These are phyloP conservation scores for Vidua macroura DNA, from an alignment of 2,113 vertebrate genomes.

Conservation along the genomic window DNA sequence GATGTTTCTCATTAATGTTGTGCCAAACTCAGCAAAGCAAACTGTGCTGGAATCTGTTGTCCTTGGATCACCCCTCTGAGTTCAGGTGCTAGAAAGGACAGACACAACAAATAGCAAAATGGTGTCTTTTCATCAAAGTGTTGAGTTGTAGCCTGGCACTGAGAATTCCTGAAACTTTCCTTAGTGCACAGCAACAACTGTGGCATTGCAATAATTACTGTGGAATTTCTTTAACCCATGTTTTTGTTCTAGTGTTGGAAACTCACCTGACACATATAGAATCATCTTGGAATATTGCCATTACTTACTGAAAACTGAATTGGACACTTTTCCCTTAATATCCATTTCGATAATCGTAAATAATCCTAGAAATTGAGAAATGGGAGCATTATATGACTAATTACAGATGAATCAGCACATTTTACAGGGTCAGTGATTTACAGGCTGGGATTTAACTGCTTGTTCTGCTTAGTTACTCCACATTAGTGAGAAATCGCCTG, in stretches of 20 bases:
- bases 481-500: neutral
- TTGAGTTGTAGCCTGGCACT: neutral
- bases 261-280: neutral
- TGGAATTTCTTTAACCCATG: neutral
- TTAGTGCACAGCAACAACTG: neutral
- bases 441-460: neutral
- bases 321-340: neutral
- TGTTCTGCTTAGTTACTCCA: neutral
- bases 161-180: neutral
- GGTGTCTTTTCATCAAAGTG: neutral
- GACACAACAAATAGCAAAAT: neutral
- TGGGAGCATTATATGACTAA: neutral
- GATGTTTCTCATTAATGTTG: neutral
- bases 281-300: neutral
- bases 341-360: neutral
- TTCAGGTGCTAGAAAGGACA: neutral
- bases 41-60: neutral
- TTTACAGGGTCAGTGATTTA: neutral
- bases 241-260: neutral
- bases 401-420: neutral
- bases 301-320: neutral
- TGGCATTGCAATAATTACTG: neutral
- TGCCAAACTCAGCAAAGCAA: neutral
- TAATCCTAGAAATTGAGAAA: neutral
- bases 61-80: neutral